Percentiles rank a stretch among this genome's conserved stretches.
Conservation (phyloP, 2,797 vertebrate genomes). For the Artibeus lituratus region DNA sequence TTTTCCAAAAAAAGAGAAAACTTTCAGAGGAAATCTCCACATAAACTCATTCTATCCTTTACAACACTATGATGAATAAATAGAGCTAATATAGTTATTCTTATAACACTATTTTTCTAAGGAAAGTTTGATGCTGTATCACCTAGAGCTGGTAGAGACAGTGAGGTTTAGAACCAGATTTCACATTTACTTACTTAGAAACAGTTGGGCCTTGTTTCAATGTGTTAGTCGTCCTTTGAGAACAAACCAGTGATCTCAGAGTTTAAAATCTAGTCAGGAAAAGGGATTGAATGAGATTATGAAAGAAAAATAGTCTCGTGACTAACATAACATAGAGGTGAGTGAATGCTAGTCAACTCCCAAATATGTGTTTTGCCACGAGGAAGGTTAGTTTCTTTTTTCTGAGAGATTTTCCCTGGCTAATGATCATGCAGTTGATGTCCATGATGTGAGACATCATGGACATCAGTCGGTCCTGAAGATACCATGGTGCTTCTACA, state of each 20-base stretch:
- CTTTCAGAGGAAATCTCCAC: background rate
- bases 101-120: background rate
- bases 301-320: background rate
- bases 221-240: background rate
- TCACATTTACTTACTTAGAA: background rate
- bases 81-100: background rate
- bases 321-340: background rate
- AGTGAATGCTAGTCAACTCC: background rate
- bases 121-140: background rate
- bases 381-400: background rate
- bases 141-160: background rate
- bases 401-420: background rate
- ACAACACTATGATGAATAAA: background rate
- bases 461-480: background rate
- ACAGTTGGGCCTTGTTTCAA: background rate
- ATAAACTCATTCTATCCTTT: background rate
- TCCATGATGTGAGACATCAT: too few species aligned
- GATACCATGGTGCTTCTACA: background rate
- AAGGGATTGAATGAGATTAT: background rate
- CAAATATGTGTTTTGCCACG: background rate
- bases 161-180: background rate
- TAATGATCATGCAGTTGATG: too few species aligned
- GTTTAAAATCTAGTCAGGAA: background rate
- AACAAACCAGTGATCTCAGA: background rate
- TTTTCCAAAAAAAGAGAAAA: background rate